These are phyloP conservation scores for Colistium nudipinnis DNA, from an alignment of 2,113 vertebrate genomes.

Conservation along the genomic window DNA sequence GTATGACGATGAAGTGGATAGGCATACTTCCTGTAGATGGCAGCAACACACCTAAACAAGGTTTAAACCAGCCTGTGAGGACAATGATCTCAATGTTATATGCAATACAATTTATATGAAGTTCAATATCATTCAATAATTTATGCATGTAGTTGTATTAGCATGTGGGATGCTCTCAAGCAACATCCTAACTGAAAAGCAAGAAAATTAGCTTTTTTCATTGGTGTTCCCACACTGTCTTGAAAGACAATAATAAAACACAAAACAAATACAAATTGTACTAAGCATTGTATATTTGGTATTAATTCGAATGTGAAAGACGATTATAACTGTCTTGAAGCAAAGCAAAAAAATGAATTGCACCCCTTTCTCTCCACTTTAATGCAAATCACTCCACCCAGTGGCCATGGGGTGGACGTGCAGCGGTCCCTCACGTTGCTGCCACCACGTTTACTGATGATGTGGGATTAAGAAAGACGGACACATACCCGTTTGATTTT, in stretches of 20 bases:
- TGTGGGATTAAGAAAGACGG: not conserved
- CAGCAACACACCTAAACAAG: slow-evolving; percentile 45
- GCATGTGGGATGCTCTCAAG: not conserved
- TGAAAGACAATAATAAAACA: not conserved
- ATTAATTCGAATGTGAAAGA: not conserved
- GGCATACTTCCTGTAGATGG: slow-evolving; percentile 53
- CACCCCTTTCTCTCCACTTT: not conserved
- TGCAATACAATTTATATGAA: no score
- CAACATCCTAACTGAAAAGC: no score
- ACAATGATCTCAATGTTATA: not conserved
- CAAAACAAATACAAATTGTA: no score
- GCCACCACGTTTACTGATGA: not conserved
- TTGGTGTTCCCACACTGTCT: no score
- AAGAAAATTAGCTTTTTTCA: no score
- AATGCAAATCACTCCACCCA: slow-evolving; percentile 42
- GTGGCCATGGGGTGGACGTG: slow-evolving; percentile 32
- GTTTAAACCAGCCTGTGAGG: not conserved
- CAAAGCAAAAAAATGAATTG: not conserved
- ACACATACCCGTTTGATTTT: slow-evolving; percentile 29
- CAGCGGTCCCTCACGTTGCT: not conserved
- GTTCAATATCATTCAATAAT: no score
- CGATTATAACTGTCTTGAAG: not conserved
- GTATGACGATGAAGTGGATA: not conserved
- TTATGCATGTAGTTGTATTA: no score
- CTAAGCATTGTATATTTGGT: not conserved